Evolutionary conservation across 2,113 vertebrate genomes (phyloP), one percentile per base, ranked within the genome.

Genomic region (Ascaphus truei): DNA sequence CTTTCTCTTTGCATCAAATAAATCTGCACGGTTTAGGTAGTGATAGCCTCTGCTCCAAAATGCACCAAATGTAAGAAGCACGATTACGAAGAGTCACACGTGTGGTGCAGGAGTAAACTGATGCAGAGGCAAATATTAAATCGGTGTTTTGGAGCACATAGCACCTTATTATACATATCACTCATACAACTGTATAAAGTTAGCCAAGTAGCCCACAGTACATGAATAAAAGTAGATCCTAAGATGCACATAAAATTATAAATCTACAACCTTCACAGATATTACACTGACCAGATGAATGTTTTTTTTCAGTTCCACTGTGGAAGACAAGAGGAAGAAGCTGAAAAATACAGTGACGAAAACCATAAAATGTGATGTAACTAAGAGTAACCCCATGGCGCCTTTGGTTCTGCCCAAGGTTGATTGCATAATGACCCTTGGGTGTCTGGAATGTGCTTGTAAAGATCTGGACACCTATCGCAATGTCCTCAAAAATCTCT

Each of bases 311-410:
- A 75, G 59, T 65, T 66, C 13, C 75, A 79, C 31, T 15, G 43
- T 66, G 4, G 73, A 68, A 0, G 82, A 87, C 57, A 76, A 85
- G 58, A 84, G 85, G 45, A 77, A 79, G 62, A 86, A 78, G 23
- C 20, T 88, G 29, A 74, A 79, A 27, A 68, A 31, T 22, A 29
- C 45, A 1, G 29, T 89, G 48, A 85, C 56, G 60, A 75, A 59
- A 37, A 77, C 87, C 3, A 75, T 89, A 34, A 86, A 83, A 55
- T 89, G 86, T 7, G 85, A 90, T 0, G 79, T 92, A 65, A 85
- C 76, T 1, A 77, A 80, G 58, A 81, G 79, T 57, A 85, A 63
- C 61, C 86, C 79, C 0, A 67, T 77, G 1, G 75, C 43, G 0
- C 52, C 78, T 0, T 2, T 66, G 8, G 26, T 29, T 1, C n/a